Base-by-base conservation (phyloP, 1,140 invertebrate genomes). In the Bombus fervidus region DNA sequence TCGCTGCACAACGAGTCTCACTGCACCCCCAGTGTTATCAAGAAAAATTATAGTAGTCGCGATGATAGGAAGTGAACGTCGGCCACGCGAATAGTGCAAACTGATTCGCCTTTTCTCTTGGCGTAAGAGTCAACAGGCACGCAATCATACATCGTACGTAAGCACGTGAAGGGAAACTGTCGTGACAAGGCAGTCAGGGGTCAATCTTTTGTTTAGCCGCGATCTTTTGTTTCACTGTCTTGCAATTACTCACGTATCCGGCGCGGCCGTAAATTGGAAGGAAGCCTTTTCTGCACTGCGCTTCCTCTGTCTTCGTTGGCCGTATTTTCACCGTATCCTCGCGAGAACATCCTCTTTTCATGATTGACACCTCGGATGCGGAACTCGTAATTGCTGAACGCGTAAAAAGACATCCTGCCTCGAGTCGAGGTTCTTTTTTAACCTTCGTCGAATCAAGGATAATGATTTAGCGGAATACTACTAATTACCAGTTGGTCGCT, bases 11-110 rank as follows among this genome's bases (percentile, higher is more conserved):
- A 18, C 47, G 64, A 68, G 37, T 68, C 53, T 43, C 39, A 8
- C 9, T 18, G n/a, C 81, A 43, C 68, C 12, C 34, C 4, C 66
- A 10, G 68, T n/a, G 22, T 85, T 80, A 85, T 73, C 77, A 53
- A 31, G 68, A 62, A 59, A 64, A 80, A 72, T 85, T 80, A 80
- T 72, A 73, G 77, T 22, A 57, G 53, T 34, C 41, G 68, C 69
- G 69, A 84, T 72, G 64, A 72, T 79, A 79, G 75, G 25, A 72
- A 62, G 53, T 53, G 71, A 78, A 84, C 28, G 83, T 72, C 75
- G 53, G 76, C 83, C 83, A 71, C 66, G 76, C 83, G 83, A 84
- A 79, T 78, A 78, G 82, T 66, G 76, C 69, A 47, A 84, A 84
- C 74, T 31, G 75, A 78, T 80, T 80, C 41, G 77, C 31, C 68